Evolutionary conservation across 2,797 vertebrate genomes (phyloP).

Genomic region (Hapalemur alaotrensis): DNA sequence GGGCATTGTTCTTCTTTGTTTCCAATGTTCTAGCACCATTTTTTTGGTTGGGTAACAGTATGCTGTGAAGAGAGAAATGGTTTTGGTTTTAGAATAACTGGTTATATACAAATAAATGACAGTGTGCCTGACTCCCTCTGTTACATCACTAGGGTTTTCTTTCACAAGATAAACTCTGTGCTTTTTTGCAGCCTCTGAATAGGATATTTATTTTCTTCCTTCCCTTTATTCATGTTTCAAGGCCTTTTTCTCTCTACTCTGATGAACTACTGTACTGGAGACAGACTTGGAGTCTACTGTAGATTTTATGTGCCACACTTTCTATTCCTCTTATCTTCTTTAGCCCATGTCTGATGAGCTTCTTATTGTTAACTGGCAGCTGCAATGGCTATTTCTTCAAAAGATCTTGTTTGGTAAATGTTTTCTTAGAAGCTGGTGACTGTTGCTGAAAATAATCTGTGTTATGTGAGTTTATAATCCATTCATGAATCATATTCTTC

Average conservation of each 20-base stretch:
- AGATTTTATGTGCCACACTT: neutral
- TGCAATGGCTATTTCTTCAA: slow-evolving; percentile 19
- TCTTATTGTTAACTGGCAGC: slow-evolving; percentile 52
- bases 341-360: neutral
- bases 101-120: neutral
- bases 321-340: neutral
- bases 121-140: neutral
- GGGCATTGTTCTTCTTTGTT: neutral
- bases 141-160: neutral
- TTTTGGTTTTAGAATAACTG: slow-evolving; percentile 29
- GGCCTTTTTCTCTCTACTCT: slow-evolving; percentile 2
- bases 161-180: slow-evolving; percentile 7
- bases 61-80: neutral
- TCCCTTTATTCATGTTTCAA: neutral
- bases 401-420: slow-evolving; percentile 49
- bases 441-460: slow-evolving; percentile 48
- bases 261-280: slow-evolving; percentile 14
- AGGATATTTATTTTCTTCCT: slow-evolving; percentile 44
- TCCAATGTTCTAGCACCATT: neutral
- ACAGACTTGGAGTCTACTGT: neutral
- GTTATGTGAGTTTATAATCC: slow-evolving; percentile 53
- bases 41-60: neutral
- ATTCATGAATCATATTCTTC: slow-evolving; percentile 38
- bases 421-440: slow-evolving; percentile 54
- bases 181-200: slow-evolving; percentile 11